Base-by-base conservation (phyloP, 2,797 vertebrate genomes). In the Microctenopoma stevenorrisi region DNA sequence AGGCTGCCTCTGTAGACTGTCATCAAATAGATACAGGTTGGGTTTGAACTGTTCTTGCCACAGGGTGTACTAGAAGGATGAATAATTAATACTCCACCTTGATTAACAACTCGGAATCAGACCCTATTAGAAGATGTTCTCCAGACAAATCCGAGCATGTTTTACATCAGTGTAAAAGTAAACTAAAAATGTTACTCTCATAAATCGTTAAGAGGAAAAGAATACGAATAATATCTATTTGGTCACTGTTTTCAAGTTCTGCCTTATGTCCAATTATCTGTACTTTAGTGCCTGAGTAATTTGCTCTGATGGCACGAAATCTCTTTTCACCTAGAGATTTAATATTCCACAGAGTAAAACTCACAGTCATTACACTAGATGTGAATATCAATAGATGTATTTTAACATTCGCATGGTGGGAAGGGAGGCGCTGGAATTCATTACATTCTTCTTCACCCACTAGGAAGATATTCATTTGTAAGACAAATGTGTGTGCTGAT, bases 391-490 rank as follows among this genome's bases (percentile, higher is more conserved):
- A 14, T 67, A 46, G 57, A 75, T 47, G 51, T 69, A 5, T 74
- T 76, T 78, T 62, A 60, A 70, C 65, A 81, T 78, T 82, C 18
- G 0, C 69, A 48, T 55, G 52, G 42, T 56, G 44, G 57, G 60
- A 1, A 37, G 51, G 12, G 8, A 15, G 30, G 59, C 66, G 65
- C 57, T 65, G 16, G 54, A 78, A 57, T 74, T 81, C 10, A 66
- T 84, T 83, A 64, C 40, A 42, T 74, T 83, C 55, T 66, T 79
- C 65, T 79, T 83, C 64, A 42, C 61, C 82, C 62, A 62, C 37
- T 62, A 68, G 53, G 50, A 81, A 69, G 65, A 75, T 57, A 74
- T 80, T 79, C 25, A 79, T 89, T 85, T 77, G 55, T 79, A 64
- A 78, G 66, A 81, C 66, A 79, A 81, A 78, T 44, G 58, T 40